phyloP scores from a whole-genome alignment of 2,113 vertebrate genomes.

The Chionomys nivalis region DNA sequence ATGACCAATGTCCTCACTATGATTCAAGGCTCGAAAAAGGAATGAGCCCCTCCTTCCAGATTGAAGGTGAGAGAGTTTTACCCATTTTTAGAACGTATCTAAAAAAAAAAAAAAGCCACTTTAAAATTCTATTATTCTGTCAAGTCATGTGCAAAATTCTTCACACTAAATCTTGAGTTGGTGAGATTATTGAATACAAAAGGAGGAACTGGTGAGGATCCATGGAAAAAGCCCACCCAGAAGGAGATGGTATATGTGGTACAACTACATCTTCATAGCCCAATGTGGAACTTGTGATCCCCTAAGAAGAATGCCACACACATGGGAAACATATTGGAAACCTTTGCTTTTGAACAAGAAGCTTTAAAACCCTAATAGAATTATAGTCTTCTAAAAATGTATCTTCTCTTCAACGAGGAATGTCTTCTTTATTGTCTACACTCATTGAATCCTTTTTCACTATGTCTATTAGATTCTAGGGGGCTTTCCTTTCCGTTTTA shows the following conservation, averaged over 20 bases:
- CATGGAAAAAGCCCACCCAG: not conserved
- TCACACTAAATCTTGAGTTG: not conserved
- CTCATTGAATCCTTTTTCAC: not conserved
- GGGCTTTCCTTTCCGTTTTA: not conserved
- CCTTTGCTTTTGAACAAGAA: not conserved
- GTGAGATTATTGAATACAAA: not conserved
- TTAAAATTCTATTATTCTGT: not conserved
- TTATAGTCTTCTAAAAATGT: not conserved
- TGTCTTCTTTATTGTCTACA: not conserved
- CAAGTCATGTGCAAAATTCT: not conserved
- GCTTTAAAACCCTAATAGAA: not conserved
- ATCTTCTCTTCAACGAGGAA: not conserved
- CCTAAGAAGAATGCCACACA: not conserved
- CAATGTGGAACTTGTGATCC: not conserved
- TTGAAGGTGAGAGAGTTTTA: not conserved
- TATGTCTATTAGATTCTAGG: not conserved
- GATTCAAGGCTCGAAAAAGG: conserved; percentile 50
- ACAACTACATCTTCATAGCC: not conserved
- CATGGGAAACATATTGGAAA: not conserved
- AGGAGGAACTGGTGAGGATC: not conserved
- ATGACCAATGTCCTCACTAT: conserved; percentile 53
- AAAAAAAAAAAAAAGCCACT: not conserved
- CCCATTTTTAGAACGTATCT: not conserved
- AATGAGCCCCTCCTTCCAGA: not conserved
- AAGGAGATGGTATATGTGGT: not conserved